Conservation (phyloP, 2,797 vertebrate genomes). For the Sebastes steindachneri region DNA sequence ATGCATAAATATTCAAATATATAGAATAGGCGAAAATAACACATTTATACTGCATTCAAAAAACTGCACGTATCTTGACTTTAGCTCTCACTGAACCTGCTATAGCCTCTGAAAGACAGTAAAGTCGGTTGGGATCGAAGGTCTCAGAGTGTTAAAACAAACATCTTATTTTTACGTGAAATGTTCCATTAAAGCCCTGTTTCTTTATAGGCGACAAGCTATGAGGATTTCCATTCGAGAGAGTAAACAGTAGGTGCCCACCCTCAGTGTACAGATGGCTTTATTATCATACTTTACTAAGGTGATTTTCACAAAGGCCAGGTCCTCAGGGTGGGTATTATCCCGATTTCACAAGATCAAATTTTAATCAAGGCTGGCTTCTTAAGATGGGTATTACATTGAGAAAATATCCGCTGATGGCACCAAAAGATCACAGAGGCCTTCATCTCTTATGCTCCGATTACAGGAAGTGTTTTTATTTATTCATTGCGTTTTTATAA, state of each 20-base stretch:
- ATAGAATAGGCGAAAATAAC: too few relatives aligned
- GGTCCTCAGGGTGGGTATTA: background rate
- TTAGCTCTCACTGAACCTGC: too few relatives aligned
- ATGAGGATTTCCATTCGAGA: background rate
- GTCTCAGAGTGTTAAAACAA: background rate
- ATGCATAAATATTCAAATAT: too few relatives aligned
- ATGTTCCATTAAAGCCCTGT: background rate
- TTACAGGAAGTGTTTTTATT: background rate
- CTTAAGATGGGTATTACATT: background rate
- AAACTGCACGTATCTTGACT: too few relatives aligned
- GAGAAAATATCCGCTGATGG: background rate
- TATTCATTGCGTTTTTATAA: background rate
- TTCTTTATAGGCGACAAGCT: background rate
- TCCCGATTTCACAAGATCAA: slow-evolving; percentile 8
- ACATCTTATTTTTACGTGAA: background rate
- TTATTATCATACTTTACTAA: background rate
- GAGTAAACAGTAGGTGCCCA: background rate
- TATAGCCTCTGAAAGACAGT: too few relatives aligned
- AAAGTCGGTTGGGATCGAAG: too few relatives aligned
- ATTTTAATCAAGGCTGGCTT: slow-evolving; percentile 14
- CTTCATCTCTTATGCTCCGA: background rate
- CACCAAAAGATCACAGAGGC: background rate
- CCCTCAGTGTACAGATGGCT: background rate
- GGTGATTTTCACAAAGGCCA: slow-evolving; percentile 17
- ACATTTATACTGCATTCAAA: too few relatives aligned